Percentiles rank a stretch among this genome's conserved stretches.
Conservation (phyloP, 2,113 vertebrate genomes). For the Nothocercus nigrocapillus region DNA sequence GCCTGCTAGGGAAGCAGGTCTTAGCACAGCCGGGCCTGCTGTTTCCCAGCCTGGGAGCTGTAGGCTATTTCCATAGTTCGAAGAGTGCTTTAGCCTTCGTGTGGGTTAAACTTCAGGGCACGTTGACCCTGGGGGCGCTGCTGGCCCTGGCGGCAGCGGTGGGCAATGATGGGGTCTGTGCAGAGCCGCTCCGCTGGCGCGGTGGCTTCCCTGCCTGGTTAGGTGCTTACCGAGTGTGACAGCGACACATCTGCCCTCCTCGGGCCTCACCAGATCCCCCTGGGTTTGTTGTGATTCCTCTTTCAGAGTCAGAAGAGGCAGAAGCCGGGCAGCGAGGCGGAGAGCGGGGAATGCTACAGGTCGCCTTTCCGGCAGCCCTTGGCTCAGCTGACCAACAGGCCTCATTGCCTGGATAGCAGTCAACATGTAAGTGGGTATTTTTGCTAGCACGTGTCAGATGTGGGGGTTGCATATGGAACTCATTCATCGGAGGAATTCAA, state of each 20-base stretch:
- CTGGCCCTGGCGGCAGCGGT: neutral
- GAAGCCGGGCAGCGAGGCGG: conserved; percentile 58
- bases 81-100: neutral
- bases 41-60: neutral
- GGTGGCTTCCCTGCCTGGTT: neutral
- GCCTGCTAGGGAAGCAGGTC: neutral
- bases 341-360: conserved; percentile 72
- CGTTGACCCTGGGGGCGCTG: neutral
- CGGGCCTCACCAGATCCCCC: neutral
- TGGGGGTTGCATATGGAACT: neutral
- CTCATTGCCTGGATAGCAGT: conserved; percentile 82
- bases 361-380: conserved; percentile 89
- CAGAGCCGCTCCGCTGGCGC: neutral
- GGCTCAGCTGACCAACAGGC: conserved; percentile 78
- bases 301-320: conserved; percentile 81
- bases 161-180: neutral
- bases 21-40: rapidly evolving
- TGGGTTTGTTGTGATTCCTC: neutral
- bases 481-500: neutral
- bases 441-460: neutral
- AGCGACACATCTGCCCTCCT: neutral
- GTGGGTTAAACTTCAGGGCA: neutral
- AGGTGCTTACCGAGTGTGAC: neutral
- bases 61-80: neutral
- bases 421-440: conserved; percentile 84